Base-by-base conservation (phyloP, 2,113 vertebrate species). In the Cynocephalus volans region DNA sequence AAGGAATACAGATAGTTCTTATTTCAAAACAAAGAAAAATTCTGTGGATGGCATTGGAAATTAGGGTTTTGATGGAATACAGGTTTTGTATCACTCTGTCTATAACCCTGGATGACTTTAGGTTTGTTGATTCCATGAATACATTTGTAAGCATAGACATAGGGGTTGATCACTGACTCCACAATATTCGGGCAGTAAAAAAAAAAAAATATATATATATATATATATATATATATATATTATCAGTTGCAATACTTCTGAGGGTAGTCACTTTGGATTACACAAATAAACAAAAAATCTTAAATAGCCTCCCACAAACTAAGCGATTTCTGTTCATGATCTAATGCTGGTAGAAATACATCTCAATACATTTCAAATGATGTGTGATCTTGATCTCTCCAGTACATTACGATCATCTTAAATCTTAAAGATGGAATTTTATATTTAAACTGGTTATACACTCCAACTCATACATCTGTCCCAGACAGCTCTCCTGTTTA, bases 1-100 rank as follows among this genome's bases (percentile, higher is more conserved):
- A 97, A 98, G 93, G 77, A 97, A 96, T 94, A 97, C 24, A 93
- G 60, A 10, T 86, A 84, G 26, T 92, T 84, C 69, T 98, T 97
- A 89, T 92, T 96, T 67, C 1, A 24, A 93, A 79, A 60, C 84
- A 86, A 97, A 76, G 93, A 72, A 95, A 97, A 95, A 67, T 81
- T 85, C 50, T 85, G 48, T 7, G 70, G 31, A 83, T 93, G 5
- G 41, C 48, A 67, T 79, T 89, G 70, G 8, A 95, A 96, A 48
- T 83, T 36, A 6, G 23, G 84, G 3, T 92, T 90, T 95, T 88
- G 36, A 54, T 90, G 4, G 81, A 56, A 60, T 92, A 13, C 26
- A 41, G 8, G 73, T 95, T 95, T 98, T n/a, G 21, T 18, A 86
- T 33, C 79, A 76, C 48, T 88, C 33, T 95, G 8, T 58, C 31